These are phyloP conservation scores for Anseranas semipalmata DNA, from an alignment of 2,113 vertebrate species.

Conservation along the genomic window DNA sequence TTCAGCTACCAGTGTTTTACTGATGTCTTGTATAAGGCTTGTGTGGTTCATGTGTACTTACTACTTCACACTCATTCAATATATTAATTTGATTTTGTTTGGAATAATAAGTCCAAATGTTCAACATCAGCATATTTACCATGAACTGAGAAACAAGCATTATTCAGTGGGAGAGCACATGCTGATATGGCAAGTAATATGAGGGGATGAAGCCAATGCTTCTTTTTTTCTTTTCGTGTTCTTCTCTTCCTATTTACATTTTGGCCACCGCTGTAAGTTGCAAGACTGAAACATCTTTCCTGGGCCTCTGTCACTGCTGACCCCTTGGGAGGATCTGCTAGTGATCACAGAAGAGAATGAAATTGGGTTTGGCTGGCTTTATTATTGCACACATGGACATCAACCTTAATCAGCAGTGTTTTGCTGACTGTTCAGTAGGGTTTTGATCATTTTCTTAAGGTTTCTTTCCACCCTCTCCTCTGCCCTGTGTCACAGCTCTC, in stretches of 20 bases:
- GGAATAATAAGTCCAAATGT: background rate
- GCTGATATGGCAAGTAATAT: background rate
- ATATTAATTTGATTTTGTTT: background rate
- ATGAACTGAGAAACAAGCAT: background rate
- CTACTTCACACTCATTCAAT: background rate
- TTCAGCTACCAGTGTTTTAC: background rate
- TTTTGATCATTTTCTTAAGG: background rate
- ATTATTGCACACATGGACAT: rapidly evolving
- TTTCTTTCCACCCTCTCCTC: background rate
- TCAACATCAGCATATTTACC: background rate
- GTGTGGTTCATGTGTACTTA: background rate
- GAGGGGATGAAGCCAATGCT: rapidly evolving
- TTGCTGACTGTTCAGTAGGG: background rate
- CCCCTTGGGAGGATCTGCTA: background rate
- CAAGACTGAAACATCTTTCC: background rate
- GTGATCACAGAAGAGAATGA: background rate
- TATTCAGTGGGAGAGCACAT: background rate
- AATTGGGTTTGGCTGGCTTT: background rate
- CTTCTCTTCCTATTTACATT: background rate
- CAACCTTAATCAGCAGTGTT: background rate
- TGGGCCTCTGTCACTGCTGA: background rate
- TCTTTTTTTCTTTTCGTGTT: background rate
- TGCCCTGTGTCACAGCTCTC: background rate
- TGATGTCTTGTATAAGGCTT: background rate
- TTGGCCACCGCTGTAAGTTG: background rate